Evolutionary conservation across 2,797 vertebrate genomes (phyloP).

Genomic region (Sciurus vulgaris): DNA sequence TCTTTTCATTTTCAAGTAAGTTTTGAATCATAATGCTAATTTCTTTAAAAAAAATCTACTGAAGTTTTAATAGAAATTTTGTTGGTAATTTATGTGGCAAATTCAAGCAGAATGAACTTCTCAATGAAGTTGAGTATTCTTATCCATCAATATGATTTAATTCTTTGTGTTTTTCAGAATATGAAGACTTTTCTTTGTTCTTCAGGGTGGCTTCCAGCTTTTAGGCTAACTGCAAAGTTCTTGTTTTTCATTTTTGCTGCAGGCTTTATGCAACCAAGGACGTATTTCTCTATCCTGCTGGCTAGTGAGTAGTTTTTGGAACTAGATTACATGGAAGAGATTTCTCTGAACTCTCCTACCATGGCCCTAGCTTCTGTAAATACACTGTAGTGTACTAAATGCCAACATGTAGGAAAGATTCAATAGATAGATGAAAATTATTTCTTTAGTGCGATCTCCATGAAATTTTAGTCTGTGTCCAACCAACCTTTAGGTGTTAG

Average conservation of each 20-base stretch:
- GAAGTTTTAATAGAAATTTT: neutral
- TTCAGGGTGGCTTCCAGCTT: neutral
- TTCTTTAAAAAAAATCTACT: neutral
- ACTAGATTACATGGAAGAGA: neutral
- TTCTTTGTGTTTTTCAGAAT: neutral
- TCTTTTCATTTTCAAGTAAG: neutral
- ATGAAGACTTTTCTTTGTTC: neutral
- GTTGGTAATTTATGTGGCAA: neutral
- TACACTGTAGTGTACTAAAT: neutral
- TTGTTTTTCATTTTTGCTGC: neutral
- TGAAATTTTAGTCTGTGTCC: neutral
- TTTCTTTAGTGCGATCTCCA: neutral
- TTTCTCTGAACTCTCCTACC: neutral
- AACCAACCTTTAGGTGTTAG: neutral
- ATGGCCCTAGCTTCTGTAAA: neutral
- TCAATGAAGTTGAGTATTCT: neutral
- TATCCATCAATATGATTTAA: neutral
- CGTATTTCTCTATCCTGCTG: neutral
- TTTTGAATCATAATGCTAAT: neutral
- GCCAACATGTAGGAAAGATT: neutral
- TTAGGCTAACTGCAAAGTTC: neutral
- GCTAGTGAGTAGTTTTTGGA: neutral
- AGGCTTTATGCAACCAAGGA: neutral
- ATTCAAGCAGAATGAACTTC: neutral
- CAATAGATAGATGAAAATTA: neutral